Base-by-base conservation (phyloP, 1,140 invertebrate species). In the Cydia pomonella region DNA sequence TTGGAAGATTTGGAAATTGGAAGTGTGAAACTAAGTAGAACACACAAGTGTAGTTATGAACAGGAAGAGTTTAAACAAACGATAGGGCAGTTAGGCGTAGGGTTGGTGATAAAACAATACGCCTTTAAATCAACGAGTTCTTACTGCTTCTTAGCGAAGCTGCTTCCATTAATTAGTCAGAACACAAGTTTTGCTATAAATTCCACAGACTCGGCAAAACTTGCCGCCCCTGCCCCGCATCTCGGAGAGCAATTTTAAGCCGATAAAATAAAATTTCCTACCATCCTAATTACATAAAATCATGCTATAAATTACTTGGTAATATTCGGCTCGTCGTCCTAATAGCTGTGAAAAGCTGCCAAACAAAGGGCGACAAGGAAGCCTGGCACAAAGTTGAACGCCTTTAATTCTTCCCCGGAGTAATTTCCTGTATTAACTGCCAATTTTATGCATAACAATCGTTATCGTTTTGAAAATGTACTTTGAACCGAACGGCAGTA, bases 141-240 rank as follows among this genome's bases (percentile, higher is more conserved):
- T 81, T 47, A 66, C 77, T 77, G 78, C 79, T 80, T 77, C 80
- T 86, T 82, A 83, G 80, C 83, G 80, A 83, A 87, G 83, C 85
- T 86, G 87, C 86, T 88, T 88, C 81, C 89, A 91, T 92, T 91
- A 92, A 92, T 92, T 90, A 92, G 85, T 77, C 78, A 79, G 82
- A 88, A 90, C 84, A 85, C 84, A 92, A 92, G 89, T 92, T 92
- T 88, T 77, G 88, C 89, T 88, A 92, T 92, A 92, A 92, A 92
- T 92, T 87, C 77, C 79, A 78, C 78, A 75, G 80, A 89, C 83
- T 84, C 82, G 81, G 81, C 82, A 77, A 87, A 91, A 87, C 85
- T 92, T 90, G 82, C 85, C 84, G 80, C 85, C 84, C 79, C 75
- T 76, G 77, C 84, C 79, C 82, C 88, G 88, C 88, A 88, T 90